Evolutionary conservation across 2,888 invertebrate genomes (phyloP).

Genomic region (Agrochola lychnidis): DNA sequence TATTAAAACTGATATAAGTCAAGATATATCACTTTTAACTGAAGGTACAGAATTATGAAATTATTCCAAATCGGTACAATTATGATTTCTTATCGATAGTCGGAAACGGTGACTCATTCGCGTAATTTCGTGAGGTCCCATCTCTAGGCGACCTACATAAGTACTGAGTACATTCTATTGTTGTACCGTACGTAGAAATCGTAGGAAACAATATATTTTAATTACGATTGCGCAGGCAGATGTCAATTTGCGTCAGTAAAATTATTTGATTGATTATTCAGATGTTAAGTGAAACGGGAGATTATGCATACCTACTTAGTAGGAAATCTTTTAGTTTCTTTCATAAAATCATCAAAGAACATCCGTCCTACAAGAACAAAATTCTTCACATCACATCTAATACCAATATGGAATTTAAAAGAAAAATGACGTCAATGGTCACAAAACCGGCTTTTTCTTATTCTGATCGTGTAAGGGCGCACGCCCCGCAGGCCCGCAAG

Average conservation of each 20-base stretch:
- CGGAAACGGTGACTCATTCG: slow-evolving; percentile 29
- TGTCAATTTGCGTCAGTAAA: slow-evolving; percentile 43
- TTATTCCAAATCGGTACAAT: background rate
- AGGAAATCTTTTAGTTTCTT: background rate
- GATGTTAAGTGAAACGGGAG: background rate
- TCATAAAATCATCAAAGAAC: background rate
- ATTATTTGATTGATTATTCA: slow-evolving; percentile 51
- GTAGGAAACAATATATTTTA: slow-evolving; percentile 55
- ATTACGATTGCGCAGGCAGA: slow-evolving; percentile 49
- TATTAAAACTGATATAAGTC: too few relatives aligned
- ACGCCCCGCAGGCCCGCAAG: slow-evolving; percentile 30
- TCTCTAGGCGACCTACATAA: slow-evolving; percentile 42
- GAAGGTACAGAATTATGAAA: too few relatives aligned
- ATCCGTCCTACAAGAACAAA: too few relatives aligned
- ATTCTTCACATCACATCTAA: slow-evolving; percentile 16
- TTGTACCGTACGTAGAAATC: slow-evolving; percentile 30
- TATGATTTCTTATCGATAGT: slow-evolving; percentile 18
- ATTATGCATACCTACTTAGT: background rate
- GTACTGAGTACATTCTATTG: slow-evolving; percentile 14
- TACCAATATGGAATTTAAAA: slow-evolving; percentile 30
- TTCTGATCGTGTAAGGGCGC: slow-evolving; percentile 58
- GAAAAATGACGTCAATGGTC: slow-evolving; percentile 40
- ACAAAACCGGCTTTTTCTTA: slow-evolving; percentile 59
- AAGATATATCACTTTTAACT: too few relatives aligned
- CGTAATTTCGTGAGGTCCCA: slow-evolving; percentile 32